phyloP scores from a whole-genome alignment of 2,888 invertebrate genomes.

The Tachina lurida region DNA sequence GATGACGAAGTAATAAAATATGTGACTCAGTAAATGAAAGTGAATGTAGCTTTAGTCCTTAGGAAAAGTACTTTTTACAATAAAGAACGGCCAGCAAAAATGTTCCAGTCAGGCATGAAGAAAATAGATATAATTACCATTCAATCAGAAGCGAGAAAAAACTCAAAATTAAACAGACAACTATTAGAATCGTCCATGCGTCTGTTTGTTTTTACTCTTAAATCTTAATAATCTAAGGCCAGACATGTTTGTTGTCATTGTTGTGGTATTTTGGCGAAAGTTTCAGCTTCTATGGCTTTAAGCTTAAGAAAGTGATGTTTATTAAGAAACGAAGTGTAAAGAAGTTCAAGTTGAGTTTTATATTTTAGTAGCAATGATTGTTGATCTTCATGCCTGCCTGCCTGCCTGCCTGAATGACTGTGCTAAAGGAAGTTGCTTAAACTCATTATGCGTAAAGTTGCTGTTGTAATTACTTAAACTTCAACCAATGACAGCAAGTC shows the following conservation, averaged over 20 bases:
- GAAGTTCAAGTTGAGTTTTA: constrained; percentile 50
- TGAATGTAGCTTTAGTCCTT: constrained; percentile 19
- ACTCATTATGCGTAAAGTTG: constrained; percentile 60
- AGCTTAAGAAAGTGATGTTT: constrained; percentile 44
- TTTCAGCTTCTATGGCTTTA: constrained; percentile 12
- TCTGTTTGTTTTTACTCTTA: neutral
- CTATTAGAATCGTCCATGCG: constrained; percentile 4
- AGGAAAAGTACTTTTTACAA: constrained; percentile 7
- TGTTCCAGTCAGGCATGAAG: constrained; percentile 44
- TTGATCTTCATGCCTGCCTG: neutral
- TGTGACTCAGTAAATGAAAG: constrained; percentile 35
- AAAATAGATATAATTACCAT: constrained; percentile 56
- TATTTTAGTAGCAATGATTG: constrained; percentile 11
- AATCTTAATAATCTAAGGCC: constrained; percentile 25
- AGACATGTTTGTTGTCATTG: constrained; percentile 5
- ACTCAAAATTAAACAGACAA: neutral
- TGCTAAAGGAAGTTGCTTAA: constrained; percentile 49
- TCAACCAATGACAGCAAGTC: constrained; percentile 56
- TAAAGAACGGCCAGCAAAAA: constrained; percentile 22
- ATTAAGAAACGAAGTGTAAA: constrained; percentile 68
- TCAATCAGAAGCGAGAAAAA: constrained; percentile 35
- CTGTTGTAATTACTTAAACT: constrained; percentile 60
- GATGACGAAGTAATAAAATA: constrained; percentile 49
- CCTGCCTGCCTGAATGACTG: neutral
- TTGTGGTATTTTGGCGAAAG: constrained; percentile 30